Evolutionary conservation across 2,888 invertebrate species (phyloP).

Genomic region (Trissoscelio sp.): DNA sequence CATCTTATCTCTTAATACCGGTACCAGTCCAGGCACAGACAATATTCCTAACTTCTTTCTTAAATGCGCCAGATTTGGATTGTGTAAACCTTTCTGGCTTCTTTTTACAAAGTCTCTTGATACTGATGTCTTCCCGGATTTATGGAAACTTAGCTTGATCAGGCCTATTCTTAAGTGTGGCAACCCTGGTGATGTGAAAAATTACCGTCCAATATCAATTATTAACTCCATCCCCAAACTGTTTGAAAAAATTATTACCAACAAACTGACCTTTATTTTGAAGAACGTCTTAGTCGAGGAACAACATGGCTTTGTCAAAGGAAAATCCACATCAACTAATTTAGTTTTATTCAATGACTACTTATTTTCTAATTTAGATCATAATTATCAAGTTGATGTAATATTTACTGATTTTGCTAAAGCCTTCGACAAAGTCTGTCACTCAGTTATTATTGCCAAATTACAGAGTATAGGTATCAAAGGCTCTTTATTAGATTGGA

Average conservation of each 20-base stretch:
- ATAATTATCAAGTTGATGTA: conserved; percentile 1
- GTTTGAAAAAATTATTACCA: no score
- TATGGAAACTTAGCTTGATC: no score
- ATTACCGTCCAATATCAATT: background rate
- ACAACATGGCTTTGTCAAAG: conserved; percentile 5
- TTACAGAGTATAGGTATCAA: no score
- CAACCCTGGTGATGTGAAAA: no score
- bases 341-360: conserved; percentile 15
- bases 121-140: background rate
- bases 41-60: conserved; percentile 5
- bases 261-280: background rate
- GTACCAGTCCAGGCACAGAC: background rate
- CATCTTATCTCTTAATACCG: background rate
- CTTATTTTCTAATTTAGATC: conserved; percentile 2
- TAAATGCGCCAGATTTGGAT: background rate
- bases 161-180: no score
- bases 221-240: conserved; percentile 3
- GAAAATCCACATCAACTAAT: conserved; percentile 8
- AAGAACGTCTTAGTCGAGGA: background rate
- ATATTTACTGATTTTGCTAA: conserved; percentile 4
- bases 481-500: no score
- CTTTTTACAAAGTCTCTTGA: background rate
- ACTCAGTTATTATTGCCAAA: no score
- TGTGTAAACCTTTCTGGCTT: background rate
- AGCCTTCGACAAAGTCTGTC: background rate